Evolutionary conservation across 2,888 invertebrate genomes (phyloP).

Genomic region (Zygaena filipendulae): DNA sequence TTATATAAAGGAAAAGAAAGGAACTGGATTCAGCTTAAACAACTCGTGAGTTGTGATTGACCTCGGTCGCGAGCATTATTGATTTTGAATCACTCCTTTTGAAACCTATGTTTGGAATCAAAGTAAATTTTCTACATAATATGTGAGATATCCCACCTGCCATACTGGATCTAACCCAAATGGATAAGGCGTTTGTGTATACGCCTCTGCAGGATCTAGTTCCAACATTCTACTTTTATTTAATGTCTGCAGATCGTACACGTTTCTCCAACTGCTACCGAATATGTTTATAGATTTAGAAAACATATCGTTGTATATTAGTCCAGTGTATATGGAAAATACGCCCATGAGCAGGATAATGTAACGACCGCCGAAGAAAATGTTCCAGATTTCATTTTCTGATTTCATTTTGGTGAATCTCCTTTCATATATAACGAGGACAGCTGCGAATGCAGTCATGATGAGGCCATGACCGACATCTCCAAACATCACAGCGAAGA

Average conservation of each 20-base stretch:
- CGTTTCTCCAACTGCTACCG: slow-evolving; percentile 71
- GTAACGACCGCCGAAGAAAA: slow-evolving; percentile 78
- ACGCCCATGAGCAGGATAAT: slow-evolving; percentile 79
- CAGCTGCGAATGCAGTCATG: slow-evolving; percentile 72
- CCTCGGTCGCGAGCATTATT: no score
- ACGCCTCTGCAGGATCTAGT: slow-evolving; percentile 55
- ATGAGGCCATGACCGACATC: slow-evolving; percentile 79
- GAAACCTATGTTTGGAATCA: no score
- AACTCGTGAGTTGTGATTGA: no score
- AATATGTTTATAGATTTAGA: slow-evolving; percentile 78
- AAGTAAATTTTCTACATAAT: no score
- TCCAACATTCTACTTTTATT: slow-evolving; percentile 30
- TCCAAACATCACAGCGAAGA: slow-evolving; percentile 84
- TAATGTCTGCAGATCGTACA: slow-evolving; percentile 40
- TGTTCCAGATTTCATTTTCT: slow-evolving; percentile 75
- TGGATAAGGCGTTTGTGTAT: slow-evolving; percentile 67
- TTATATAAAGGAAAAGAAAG: slow-evolving; percentile 3
- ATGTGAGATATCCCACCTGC: no score
- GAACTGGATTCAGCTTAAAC: no score
- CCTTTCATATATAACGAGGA: slow-evolving; percentile 73
- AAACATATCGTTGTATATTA: slow-evolving; percentile 80
- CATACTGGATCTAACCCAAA: slow-evolving; percentile 79
- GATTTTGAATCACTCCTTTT: no score
- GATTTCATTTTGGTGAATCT: slow-evolving; percentile 57
- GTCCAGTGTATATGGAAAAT: slow-evolving; percentile 79